Base-by-base conservation (phyloP, 2,888 invertebrate species). In the Tenthredo livida region DNA sequence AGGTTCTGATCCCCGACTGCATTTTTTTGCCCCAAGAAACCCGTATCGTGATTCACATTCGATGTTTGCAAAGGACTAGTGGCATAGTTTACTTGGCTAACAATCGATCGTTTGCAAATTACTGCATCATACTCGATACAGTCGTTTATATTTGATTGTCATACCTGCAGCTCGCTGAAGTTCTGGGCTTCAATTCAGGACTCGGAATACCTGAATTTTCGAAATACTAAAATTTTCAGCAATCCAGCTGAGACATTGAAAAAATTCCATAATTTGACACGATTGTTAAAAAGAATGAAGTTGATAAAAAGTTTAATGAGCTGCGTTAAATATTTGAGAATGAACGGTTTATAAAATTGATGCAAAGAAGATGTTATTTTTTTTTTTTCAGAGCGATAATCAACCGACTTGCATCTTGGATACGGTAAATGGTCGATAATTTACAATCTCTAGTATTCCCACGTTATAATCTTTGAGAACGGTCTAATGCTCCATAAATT, bases 41-140 rank as follows among this genome's bases (percentile, higher is more conserved):
- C 43, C 29, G 47, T 5, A 43, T 83, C 83, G 67, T 67, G 83
- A 83, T 83, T 83, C 83, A 83, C 83, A 83, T 67, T 83, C 70
- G 83, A 83, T 83, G 83, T 83, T 70, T 47, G 33, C 65, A 17
- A 70, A 83, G 67, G 50, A 43, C 65, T 83, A 70, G 43, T 29
- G 33, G 70, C 70, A 43, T 83, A 47, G 67, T 47, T 47, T 37
- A 67, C 65, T 83, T 70, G 6, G 70, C 70, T 83, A 29, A 83
- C 83, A 83, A 67, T 83, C 21, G 67, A 29, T 47, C 50, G 47
- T n/a, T 61, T 61, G 80, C 80, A 80, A 70, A 83, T 83, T 21
- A 83, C 67, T 61, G 54, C 21, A 61, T 77, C 33, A 80, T 21
- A 40, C 21, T 80, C 37, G 4, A n/a, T 58, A 33, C 54, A 29